These are phyloP conservation scores for Cottus gobio DNA, from an alignment of 2,113 vertebrate species.

Conservation along the genomic window DNA sequence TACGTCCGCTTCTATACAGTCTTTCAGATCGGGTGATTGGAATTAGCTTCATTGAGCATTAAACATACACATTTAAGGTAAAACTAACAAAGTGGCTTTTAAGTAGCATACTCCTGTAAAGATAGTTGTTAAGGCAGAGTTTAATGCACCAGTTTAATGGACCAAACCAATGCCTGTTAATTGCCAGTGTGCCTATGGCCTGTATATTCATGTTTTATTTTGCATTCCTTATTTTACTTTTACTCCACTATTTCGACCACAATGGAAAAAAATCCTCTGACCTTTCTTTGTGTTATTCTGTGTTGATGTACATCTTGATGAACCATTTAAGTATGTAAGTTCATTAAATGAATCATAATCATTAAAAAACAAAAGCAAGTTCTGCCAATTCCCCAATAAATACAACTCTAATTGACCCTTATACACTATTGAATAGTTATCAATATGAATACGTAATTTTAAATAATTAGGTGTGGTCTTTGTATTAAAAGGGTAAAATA, in stretches of 20 bases:
- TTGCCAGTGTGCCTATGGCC: background rate
- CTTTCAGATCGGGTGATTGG: background rate
- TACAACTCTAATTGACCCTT: background rate
- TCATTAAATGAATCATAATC: background rate
- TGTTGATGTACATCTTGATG: background rate
- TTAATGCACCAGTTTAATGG: background rate
- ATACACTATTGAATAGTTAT: too few relatives aligned
- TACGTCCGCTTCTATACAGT: background rate
- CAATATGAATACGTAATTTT: conserved; percentile 21
- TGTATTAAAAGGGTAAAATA: conserved; percentile 19
- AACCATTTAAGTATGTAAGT: background rate
- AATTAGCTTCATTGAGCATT: background rate
- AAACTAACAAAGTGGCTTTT: background rate
- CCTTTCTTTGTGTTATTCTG: background rate
- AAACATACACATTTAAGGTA: background rate
- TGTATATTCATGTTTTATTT: background rate
- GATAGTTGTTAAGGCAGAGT: background rate
- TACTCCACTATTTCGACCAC: background rate
- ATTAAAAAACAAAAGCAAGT: background rate
- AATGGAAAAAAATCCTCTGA: background rate
- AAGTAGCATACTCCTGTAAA: background rate
- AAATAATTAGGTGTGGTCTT: conserved; percentile 36
- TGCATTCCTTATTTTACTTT: background rate
- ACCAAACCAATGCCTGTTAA: background rate
- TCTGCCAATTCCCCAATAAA: background rate